Percentiles rank a stretch among this genome's conserved stretches.
Evolutionary conservation across 1,140 invertebrate species (phyloP).

Genomic region (Cephus cinctus): DNA sequence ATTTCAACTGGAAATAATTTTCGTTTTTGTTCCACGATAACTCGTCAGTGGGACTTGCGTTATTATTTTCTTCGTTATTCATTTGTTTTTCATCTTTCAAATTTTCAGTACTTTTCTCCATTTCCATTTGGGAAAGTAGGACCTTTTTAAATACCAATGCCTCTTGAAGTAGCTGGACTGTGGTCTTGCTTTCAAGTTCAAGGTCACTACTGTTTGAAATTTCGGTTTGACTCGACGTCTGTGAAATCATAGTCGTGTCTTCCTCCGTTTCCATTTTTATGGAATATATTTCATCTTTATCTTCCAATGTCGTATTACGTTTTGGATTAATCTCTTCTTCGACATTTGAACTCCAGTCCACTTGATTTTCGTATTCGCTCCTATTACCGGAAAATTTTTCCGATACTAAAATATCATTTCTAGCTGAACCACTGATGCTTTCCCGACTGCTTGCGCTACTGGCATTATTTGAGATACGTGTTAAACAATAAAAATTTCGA

Average conservation of each 20-base stretch:
- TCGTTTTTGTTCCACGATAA: slow-evolving; percentile 1
- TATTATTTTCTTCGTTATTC: slow-evolving; percentile 3
- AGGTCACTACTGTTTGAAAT: slow-evolving; percentile 19
- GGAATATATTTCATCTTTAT: too few species aligned
- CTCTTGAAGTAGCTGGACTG: slow-evolving; percentile 23
- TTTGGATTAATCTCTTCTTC: too few species aligned
- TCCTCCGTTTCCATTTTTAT: slow-evolving; percentile 19
- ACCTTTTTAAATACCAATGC: slow-evolving; percentile 30
- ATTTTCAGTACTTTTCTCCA: too few species aligned
- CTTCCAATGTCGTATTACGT: too few species aligned
- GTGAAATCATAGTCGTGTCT: slow-evolving; percentile 11
- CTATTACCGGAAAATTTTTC: too few species aligned
- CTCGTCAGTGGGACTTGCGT: slow-evolving; percentile 1
- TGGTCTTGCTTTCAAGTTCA: slow-evolving; percentile 23
- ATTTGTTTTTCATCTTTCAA: slow-evolving; percentile 4
- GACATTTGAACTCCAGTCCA: too few species aligned
- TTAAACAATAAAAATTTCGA: too few species aligned
- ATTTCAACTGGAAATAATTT: slow-evolving; percentile 21
- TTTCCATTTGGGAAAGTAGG: slow-evolving; percentile 20
- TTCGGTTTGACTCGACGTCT: slow-evolving; percentile 17
- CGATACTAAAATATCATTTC: too few species aligned
- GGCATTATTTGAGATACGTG: too few species aligned
- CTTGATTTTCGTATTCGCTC: too few species aligned
- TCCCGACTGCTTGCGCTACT: too few species aligned
- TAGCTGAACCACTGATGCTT: too few species aligned